Conservation (phyloP, 2,113 vertebrate species). For the Noctilio leporinus region DNA sequence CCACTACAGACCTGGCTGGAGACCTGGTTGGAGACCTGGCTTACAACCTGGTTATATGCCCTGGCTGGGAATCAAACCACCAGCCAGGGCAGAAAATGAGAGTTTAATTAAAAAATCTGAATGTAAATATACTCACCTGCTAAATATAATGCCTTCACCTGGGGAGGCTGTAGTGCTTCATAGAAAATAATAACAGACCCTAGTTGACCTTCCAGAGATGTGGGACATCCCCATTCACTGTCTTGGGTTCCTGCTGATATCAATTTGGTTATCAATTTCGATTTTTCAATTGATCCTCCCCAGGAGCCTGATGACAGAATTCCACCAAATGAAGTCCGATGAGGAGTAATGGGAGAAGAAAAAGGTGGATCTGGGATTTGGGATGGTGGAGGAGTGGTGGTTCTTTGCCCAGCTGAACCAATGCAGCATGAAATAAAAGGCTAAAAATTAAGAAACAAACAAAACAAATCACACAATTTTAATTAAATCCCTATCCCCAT, state of each 20-base stretch:
- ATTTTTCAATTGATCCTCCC: conserved; percentile 86
- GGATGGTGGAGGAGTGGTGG: conserved; percentile 95
- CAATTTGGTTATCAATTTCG: conserved; percentile 90
- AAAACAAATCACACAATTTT: conserved; percentile 44
- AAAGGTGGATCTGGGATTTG: conserved; percentile 96
- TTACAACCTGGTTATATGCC: too few species aligned
- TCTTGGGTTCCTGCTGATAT: conserved; percentile 98
- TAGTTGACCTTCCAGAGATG: conserved; percentile 94
- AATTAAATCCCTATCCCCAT: neutral
- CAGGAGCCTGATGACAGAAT: conserved; percentile 88
- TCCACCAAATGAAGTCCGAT: conserved; percentile 89
- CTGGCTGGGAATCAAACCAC: too few species aligned
- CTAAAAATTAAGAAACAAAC: conserved; percentile 72
- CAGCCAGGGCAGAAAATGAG: too few species aligned
- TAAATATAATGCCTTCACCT: conserved; percentile 91
- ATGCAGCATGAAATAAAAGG: conserved; percentile 95
- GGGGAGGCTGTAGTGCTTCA: conserved; percentile 88
- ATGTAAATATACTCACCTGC: conserved; percentile 80
- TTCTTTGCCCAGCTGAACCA: conserved; percentile 96
- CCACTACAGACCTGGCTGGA: too few species aligned
- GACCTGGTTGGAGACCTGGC: too few species aligned
- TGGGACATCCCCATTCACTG: conserved; percentile 97
- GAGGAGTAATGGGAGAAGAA: conserved; percentile 81
- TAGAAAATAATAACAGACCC: conserved; percentile 92
- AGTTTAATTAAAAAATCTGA: neutral